Evolutionary conservation across 2,888 invertebrate species (phyloP), one percentile per base, ranked within the genome.

Genomic region (Perizoma flavofasciatum): DNA sequence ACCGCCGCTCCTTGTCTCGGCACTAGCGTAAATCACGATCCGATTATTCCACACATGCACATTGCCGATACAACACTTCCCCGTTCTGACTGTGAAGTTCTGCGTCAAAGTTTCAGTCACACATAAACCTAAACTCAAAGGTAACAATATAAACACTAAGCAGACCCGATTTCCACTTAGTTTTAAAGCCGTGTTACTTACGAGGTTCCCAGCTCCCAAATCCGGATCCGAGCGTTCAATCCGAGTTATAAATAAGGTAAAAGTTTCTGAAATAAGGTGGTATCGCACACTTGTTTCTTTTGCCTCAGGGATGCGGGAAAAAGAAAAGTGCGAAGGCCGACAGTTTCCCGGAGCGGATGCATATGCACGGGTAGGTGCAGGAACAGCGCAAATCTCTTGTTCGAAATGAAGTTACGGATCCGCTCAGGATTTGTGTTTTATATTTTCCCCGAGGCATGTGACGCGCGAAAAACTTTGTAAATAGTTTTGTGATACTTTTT

Each of bases 321-420:
- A 83, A 83, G 77, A 79, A 85, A 81, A 83, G 77, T 79, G 75
- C 77, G 72, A 78, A 80, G 73, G 74, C 73, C 74, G 72, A 70
- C 74, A 73, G 72, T 70, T 76, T 65, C 63, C 78, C 76, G 73
- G 70, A 73, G 70, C 72, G 76, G 74, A 65, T 88, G 88, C 87
- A 86, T 83, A 88, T 83, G 85, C 86, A 85, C 77, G 79, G 77
- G 72, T 60, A 68, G 59, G 61, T 53, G 65, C 64, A 59, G 69
- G 62, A 61, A 53, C 74, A 75, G 75, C 70, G 79, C 79, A 86
- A 85, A 87, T 85, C 82, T 85, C 83, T 81, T 80, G 79, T 84
- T 83, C 81, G 80, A 85, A 89, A 89, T 83, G 80, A 85, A 89
- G 88, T 88, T 88, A 88, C 85, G 79, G 79, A 85, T 85, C 78